phyloP scores from a whole-genome alignment of 2,113 vertebrate genomes.

The Spheniscus mendiculus region DNA sequence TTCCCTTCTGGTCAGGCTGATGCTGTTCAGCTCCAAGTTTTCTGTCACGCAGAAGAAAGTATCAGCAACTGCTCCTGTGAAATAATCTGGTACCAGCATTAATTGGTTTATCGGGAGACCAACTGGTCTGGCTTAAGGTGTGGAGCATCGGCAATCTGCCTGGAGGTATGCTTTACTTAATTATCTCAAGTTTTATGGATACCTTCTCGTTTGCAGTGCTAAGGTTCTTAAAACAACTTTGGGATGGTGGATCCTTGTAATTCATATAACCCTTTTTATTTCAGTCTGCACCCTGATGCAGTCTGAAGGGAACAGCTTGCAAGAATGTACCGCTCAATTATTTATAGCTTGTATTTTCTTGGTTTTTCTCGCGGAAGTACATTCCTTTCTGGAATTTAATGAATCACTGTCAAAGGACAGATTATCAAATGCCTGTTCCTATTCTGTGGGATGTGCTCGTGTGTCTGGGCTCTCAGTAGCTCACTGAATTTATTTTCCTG shows the following conservation, averaged over 20 bases:
- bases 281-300: background rate
- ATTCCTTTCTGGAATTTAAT: background rate
- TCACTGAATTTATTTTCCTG: background rate
- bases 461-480: background rate
- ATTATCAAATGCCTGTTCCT: background rate
- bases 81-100: background rate
- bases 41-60: background rate
- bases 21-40: background rate
- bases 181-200: background rate
- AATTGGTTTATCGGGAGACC: accelerated
- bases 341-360: background rate
- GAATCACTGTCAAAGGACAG: background rate
- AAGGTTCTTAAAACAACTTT: background rate
- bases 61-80: background rate
- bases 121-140: background rate
- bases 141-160: background rate
- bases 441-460: background rate
- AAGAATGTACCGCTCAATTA: background rate
- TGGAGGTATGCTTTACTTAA: background rate
- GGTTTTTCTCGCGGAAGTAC: background rate
- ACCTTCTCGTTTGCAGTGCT: accelerated
- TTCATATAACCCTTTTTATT: background rate
- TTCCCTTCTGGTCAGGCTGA: background rate
- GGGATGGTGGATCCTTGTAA: background rate
- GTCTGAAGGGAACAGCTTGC: background rate